A percentile compares a stretch with the other conserved stretches of the same genome.
phyloP scores from a whole-genome alignment of 1,140 invertebrate genomes.

The Caerostris darwini region DNA sequence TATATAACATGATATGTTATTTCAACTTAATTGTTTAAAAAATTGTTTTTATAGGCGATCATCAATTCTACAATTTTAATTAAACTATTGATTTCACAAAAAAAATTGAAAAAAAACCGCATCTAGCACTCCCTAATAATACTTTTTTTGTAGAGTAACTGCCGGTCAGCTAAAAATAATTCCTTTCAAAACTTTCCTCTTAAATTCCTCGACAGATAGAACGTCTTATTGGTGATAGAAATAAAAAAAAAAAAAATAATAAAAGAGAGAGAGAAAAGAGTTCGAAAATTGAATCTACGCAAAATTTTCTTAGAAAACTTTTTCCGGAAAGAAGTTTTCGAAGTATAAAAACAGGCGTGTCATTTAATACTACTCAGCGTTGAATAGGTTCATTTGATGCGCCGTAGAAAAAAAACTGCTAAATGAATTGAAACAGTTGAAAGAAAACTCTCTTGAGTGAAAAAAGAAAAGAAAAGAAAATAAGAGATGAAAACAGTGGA shows the following conservation, averaged over 20 bases:
- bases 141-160: background rate
- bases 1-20: too few species aligned
- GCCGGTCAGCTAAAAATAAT: constrained; percentile 30
- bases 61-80: too few species aligned
- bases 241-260: background rate
- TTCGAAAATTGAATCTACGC: constrained; percentile 3
- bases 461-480: background rate
- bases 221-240: background rate
- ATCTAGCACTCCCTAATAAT: background rate
- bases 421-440: constrained; percentile 37
- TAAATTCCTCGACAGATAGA: background rate
- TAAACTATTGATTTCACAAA: too few species aligned
- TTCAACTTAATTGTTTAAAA: too few species aligned
- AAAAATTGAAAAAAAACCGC: background rate
- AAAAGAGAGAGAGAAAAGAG: background rate
- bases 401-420: background rate
- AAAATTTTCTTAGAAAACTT: constrained; percentile 16
- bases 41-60: too few species aligned
- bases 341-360: constrained; percentile 9
- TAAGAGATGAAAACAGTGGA: background rate
- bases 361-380: constrained; percentile 28
- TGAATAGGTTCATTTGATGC: constrained; percentile 65
- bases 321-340: background rate
- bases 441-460: background rate
- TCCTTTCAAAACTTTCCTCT: constrained; percentile 28